phyloP scores from a whole-genome alignment of 1,140 invertebrate genomes.

The Cataglyphis hispanica region DNA sequence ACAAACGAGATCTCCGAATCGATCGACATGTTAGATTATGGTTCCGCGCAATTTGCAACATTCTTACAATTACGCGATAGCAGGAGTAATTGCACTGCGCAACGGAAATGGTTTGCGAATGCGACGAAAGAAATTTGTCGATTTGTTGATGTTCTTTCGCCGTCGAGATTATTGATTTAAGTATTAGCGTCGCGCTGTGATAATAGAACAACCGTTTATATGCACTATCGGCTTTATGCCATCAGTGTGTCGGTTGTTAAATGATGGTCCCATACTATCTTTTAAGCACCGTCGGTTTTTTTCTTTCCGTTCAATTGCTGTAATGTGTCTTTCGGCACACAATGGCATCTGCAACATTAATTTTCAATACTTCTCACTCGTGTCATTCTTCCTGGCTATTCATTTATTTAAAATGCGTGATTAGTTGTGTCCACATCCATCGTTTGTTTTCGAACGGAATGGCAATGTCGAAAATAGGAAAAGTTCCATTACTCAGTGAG shows the following conservation, averaged over 20 bases:
- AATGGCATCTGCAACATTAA: slow-evolving; percentile 34
- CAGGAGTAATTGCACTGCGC: slow-evolving; percentile 26
- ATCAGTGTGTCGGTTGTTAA: slow-evolving; percentile 48
- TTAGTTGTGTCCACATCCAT: neutral
- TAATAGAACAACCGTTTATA: slow-evolving; percentile 74
- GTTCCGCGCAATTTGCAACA: slow-evolving; percentile 5
- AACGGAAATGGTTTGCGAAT: neutral
- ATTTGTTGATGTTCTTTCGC: slow-evolving; percentile 14
- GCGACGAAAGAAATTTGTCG: slow-evolving; percentile 42
- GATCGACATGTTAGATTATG: slow-evolving; percentile 14
- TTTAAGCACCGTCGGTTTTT: neutral
- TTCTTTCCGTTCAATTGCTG: neutral
- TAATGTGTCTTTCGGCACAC: neutral
- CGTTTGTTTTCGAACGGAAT: neutral
- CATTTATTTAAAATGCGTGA: slow-evolving; percentile 27
- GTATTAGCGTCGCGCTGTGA: slow-evolving; percentile 75
- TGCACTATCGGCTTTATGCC: slow-evolving; percentile 37
- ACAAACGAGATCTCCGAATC: slow-evolving; percentile 41
- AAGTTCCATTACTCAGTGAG: slow-evolving; percentile 49
- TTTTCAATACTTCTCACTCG: slow-evolving; percentile 14
- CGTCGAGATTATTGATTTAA: slow-evolving; percentile 76
- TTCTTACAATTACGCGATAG: neutral
- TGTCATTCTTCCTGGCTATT: neutral
- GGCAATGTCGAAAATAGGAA: slow-evolving; percentile 13
- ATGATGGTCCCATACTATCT: slow-evolving; percentile 28